Evolutionary conservation across 2,888 invertebrate genomes (phyloP).

Genomic region (Campaea margaritaria): DNA sequence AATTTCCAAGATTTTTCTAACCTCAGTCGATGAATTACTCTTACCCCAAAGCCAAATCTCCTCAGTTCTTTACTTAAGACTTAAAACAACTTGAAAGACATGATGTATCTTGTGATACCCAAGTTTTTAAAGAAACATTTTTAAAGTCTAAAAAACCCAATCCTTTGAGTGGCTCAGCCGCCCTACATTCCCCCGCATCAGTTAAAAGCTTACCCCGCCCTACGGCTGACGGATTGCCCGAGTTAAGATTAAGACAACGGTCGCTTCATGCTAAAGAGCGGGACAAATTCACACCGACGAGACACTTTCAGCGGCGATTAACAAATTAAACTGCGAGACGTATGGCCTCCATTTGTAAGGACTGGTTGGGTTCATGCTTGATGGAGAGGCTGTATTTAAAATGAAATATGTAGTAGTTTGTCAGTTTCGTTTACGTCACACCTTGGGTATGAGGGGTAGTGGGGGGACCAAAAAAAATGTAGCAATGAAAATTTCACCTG

Average conservation of each 20-base stretch:
- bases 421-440: too few species aligned
- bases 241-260: slow-evolving; percentile 63
- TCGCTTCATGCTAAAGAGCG: slow-evolving; percentile 48
- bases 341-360: slow-evolving; percentile 43
- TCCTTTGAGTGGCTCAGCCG: slow-evolving; percentile 11
- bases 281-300: slow-evolving; percentile 53
- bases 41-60: too few species aligned
- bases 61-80: too few species aligned
- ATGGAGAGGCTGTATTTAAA: slow-evolving; percentile 12
- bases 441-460: too few species aligned
- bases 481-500: too few species aligned
- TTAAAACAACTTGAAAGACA: too few species aligned
- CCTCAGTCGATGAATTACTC: too few species aligned
- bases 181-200: slow-evolving; percentile 21
- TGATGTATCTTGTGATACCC: background rate
- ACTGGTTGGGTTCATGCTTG: slow-evolving; percentile 10
- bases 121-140: background rate
- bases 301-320: slow-evolving; percentile 52
- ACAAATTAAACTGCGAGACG: slow-evolving; percentile 50
- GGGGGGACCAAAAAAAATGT: too few species aligned
- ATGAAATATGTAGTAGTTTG: background rate
- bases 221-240: slow-evolving; percentile 61
- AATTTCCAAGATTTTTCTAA: too few species aligned
- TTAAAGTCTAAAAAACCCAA: slow-evolving; percentile 3
- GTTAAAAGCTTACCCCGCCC: slow-evolving; percentile 52